phyloP scores from a whole-genome alignment of 2,113 vertebrate species.

The Dendrocopos noguchii region DNA sequence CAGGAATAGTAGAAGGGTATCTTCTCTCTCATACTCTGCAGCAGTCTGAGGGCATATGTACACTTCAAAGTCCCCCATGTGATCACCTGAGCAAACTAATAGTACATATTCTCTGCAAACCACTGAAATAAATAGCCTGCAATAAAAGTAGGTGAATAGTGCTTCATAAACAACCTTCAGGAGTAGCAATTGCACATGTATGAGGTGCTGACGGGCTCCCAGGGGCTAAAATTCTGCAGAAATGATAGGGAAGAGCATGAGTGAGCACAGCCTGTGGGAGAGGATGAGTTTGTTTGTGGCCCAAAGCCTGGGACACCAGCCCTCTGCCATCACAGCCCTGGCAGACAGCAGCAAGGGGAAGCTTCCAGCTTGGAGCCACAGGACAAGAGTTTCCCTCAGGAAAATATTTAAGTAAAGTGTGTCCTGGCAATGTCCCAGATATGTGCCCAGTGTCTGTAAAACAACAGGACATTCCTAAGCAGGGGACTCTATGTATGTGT shows the following conservation, averaged over 20 bases:
- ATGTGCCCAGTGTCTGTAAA: not conserved
- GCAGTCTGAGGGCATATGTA: no score
- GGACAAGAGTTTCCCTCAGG: not conserved
- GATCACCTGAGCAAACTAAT: not conserved
- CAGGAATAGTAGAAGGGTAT: not conserved
- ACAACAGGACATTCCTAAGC: not conserved
- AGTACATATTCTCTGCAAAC: not conserved
- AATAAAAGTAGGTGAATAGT: not conserved
- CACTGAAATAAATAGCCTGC: not conserved
- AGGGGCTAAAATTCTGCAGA: not conserved
- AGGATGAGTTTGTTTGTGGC: not conserved
- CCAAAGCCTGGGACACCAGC: not conserved
- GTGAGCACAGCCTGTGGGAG: accelerated
- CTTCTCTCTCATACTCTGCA: not conserved
- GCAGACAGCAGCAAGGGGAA: not conserved
- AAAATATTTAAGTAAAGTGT: not conserved
- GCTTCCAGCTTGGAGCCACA: not conserved
- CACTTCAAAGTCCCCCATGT: not conserved
- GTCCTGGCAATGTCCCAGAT: not conserved
- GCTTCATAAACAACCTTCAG: not conserved
- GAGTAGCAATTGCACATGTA: accelerated
- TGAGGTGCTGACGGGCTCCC: not conserved
- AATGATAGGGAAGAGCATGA: not conserved
- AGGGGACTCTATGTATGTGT: no score
- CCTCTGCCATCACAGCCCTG: not conserved